Conservation (phyloP, 2,113 vertebrate genomes). For the Pelecanus crispus region DNA sequence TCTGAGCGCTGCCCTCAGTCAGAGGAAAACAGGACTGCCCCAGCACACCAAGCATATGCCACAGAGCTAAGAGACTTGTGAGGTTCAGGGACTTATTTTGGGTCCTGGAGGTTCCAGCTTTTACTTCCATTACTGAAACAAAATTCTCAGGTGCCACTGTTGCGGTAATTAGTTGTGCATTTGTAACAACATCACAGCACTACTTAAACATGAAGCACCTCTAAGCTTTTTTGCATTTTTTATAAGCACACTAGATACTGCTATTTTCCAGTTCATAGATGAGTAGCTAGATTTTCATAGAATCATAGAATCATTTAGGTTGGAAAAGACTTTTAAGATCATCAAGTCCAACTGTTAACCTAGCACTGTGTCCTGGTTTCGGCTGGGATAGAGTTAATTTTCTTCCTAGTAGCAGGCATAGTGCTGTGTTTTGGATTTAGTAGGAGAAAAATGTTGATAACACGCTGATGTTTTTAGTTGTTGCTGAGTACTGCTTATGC, state of each 20-base stretch:
- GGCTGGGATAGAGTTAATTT: no score
- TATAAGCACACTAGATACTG: not conserved
- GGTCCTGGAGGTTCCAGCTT: not conserved
- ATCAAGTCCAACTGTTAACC: not conserved
- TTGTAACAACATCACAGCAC: not conserved
- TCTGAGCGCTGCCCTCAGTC: not conserved
- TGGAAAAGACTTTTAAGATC: not conserved
- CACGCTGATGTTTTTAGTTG: no score
- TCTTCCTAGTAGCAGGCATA: no score
- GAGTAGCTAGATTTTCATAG: not conserved
- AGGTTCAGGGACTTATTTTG: not conserved
- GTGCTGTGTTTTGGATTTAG: no score
- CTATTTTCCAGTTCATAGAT: not conserved
- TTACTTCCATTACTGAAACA: not conserved
- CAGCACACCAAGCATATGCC: rapidly evolving
- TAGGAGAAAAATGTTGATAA: no score
- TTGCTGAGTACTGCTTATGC: no score
- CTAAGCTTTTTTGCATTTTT: not conserved
- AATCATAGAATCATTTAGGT: not conserved
- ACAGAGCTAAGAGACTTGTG: not conserved
- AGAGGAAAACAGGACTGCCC: not conserved
- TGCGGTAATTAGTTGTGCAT: not conserved
- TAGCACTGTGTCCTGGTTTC: no score
- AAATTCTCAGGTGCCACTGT: not conserved
- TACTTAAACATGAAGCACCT: not conserved